phyloP scores from a whole-genome alignment of 2,797 vertebrate species.

The Harpagifer antarcticus region DNA sequence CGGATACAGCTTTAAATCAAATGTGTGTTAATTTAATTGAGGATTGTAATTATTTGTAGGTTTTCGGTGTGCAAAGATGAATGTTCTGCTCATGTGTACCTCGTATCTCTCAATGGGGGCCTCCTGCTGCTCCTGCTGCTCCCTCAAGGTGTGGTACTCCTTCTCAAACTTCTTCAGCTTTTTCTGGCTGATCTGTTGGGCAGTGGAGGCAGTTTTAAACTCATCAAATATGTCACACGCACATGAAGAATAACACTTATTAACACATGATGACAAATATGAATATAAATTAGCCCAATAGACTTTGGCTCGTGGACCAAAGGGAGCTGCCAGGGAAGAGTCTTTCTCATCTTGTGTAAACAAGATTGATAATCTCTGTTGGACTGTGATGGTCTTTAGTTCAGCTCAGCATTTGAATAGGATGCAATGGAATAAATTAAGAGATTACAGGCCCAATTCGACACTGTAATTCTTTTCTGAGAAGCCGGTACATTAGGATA shows the following conservation, averaged over 20 bases:
- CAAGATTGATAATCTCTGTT: constrained; percentile 30
- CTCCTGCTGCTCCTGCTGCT: constrained; percentile 98
- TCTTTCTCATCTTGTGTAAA: constrained; percentile 19
- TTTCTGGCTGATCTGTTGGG: constrained; percentile 94
- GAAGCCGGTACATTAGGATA: no score
- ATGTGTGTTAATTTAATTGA: neutral
- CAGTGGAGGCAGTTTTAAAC: constrained; percentile 4
- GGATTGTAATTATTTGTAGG: neutral
- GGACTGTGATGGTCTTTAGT: constrained; percentile 1
- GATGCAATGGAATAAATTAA: constrained; percentile 15
- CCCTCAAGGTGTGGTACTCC: constrained; percentile 95
- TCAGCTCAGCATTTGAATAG: constrained; percentile 13
- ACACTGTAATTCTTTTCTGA: constrained; percentile 4
- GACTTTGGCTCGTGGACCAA: constrained; percentile 1
- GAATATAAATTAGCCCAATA: constrained; percentile 7
- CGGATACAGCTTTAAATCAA: neutral
- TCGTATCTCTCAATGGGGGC: constrained; percentile 97
- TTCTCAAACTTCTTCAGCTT: constrained; percentile 99
- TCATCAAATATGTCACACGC: constrained; percentile 2
- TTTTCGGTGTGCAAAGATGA: neutral
- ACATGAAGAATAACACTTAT: neutral
- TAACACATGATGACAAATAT: constrained; percentile 5
- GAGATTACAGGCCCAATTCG: constrained; percentile 19
- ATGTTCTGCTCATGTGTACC: constrained; percentile 77
- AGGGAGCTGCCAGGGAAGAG: constrained; percentile 1